These are phyloP conservation scores for Hirtodrosophila alboralis DNA, from an alignment of 2,888 invertebrate genomes.

Conservation along the genomic window DNA sequence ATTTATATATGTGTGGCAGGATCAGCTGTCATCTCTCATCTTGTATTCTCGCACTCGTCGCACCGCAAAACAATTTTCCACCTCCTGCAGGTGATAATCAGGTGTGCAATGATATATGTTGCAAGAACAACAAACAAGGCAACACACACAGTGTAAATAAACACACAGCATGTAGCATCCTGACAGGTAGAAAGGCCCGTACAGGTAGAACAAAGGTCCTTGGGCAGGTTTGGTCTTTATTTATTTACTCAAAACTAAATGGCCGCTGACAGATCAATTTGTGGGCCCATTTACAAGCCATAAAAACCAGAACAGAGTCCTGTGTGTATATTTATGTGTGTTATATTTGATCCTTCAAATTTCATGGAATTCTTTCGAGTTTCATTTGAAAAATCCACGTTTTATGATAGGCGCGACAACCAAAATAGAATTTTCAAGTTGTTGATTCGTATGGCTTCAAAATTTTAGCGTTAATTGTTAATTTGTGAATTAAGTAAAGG, in stretches of 20 bases:
- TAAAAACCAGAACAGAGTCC: conserved; percentile 29
- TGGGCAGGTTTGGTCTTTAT: conserved; percentile 32
- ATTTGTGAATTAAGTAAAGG: conserved; percentile 16
- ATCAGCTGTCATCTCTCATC: conserved; percentile 33
- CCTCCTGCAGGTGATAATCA: conserved; percentile 73
- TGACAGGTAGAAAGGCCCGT: conserved; percentile 60
- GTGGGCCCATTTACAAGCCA: conserved; percentile 38
- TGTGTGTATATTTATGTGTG: conserved; percentile 20
- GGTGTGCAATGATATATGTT: conserved; percentile 71
- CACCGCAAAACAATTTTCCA: conserved; percentile 33
- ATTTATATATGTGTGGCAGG: conserved; percentile 36
- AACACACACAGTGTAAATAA: conserved; percentile 44
- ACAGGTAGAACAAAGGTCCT: conserved; percentile 21
- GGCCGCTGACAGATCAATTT: conserved; percentile 74
- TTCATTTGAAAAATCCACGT: conserved; percentile 56
- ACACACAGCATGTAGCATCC: conserved; percentile 21
- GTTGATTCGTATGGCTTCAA: conserved; percentile 7
- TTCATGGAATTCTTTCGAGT: conserved; percentile 55
- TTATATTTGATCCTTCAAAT: conserved; percentile 36
- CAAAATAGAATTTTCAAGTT: conserved; percentile 33
- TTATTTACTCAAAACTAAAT: conserved; percentile 45
- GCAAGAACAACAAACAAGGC: conserved; percentile 38
- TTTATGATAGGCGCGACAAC: conserved; percentile 73
- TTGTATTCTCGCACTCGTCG: conserved; percentile 22
- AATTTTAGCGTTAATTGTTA: conserved; percentile 9